Conservation (phyloP, 2,888 invertebrate genomes). For the Galeruca laticollis region DNA sequence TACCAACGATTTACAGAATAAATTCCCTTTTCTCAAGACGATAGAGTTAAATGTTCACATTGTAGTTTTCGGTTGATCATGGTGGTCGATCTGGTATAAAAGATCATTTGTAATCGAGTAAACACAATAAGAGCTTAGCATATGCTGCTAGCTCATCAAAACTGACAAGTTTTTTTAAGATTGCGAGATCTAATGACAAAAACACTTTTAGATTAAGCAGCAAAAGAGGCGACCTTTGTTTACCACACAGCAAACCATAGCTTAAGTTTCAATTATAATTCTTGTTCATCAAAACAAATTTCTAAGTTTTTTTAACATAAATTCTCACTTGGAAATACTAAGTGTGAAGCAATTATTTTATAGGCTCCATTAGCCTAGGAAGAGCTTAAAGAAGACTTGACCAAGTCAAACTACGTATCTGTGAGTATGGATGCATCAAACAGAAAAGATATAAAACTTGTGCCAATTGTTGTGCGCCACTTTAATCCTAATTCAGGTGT, state of each 20-base stretch:
- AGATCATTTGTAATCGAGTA: not conserved
- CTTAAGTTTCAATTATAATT: not conserved
- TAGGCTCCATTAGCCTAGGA: not conserved
- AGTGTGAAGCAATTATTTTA: not conserved
- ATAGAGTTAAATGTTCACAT: too few relatives aligned
- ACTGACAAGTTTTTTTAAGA: not conserved
- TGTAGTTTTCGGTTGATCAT: too few relatives aligned
- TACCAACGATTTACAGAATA: too few relatives aligned
- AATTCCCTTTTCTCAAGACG: too few relatives aligned
- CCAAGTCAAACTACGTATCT: too few relatives aligned
- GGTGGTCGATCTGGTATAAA: not conserved
- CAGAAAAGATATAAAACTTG: too few relatives aligned
- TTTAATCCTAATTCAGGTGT: too few relatives aligned
- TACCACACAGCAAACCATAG: not conserved
- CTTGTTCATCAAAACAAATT: not conserved
- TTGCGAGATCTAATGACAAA: not conserved
- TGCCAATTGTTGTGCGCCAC: too few relatives aligned
- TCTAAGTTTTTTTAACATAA: too few relatives aligned
- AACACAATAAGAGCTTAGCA: not conserved
- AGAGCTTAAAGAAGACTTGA: too few relatives aligned
- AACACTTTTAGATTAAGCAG: not conserved
- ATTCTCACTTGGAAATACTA: constrained; percentile 1
- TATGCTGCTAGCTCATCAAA: not conserved
- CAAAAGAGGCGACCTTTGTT: not conserved
- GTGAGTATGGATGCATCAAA: too few relatives aligned